Base-by-base conservation (phyloP, 2,797 vertebrate genomes). In the Sebastes elongatus region DNA sequence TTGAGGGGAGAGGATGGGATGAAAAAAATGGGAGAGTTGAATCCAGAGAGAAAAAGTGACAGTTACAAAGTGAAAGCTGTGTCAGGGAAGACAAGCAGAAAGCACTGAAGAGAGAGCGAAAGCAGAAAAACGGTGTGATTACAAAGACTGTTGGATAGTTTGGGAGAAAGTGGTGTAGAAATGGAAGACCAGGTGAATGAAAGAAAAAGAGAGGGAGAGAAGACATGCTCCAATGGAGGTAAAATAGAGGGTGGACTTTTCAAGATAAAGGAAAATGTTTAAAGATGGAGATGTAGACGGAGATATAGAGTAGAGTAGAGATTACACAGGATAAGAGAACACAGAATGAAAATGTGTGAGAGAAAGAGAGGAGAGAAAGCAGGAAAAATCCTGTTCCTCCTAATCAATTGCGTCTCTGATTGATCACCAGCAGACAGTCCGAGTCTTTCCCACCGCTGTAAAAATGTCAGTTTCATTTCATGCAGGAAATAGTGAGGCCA, bases 351-450 rank as follows among this genome's bases (percentile, higher is more conserved):
- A 56, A 66, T 71, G 8, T 68, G 65, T 9, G 23, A 63, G 62
- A 61, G 7, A 28, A 2, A 46, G 28, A 68, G 55, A 62, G 25
- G 35, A 79, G 35, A 73, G 72, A 28, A 64, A 46, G 76, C 71
- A 65, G 49, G 64, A 72, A 79, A 27, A 88, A 42, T 32, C 63
- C 80, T n/a, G 20, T 28, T 82, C 83, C 38, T 84, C 72, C 80
- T 86, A 84, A 94, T 94, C 92, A 91, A 90, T 95, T 91, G 88
- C 22, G 7, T 64, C 80, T 42, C 64, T 90, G 91, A 94, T 94
- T 88, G 90, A 95, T 93, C 90, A 75, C 89, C 71, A 67, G 83
- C 63, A 80, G 88, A 85, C 88, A 86, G 88, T 82, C 84, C 42
- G 64, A 88, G 80, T 87, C 85, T 87, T 86, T 84, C 87, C 86